phyloP scores from a whole-genome alignment of 1,140 invertebrate genomes.

The Pogonus chalceus region DNA sequence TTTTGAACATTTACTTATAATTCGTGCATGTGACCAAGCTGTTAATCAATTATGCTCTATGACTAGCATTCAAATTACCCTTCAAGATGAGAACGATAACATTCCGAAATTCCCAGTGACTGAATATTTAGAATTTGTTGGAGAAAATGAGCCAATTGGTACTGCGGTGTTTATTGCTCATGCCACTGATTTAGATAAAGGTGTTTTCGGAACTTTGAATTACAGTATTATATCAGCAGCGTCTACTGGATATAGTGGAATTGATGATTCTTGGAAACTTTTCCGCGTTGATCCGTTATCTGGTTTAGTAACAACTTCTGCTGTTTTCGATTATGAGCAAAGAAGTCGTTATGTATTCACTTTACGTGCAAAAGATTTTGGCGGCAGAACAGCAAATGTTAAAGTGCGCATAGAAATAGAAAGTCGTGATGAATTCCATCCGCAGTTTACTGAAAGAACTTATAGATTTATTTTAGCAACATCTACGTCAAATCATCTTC shows the following conservation, averaged over 20 bases:
- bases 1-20: constrained; percentile 57
- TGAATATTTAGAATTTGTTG: constrained; percentile 77
- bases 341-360: constrained; percentile 74
- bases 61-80: constrained; percentile 52
- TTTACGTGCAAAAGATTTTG: constrained; percentile 71
- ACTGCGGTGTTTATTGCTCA: constrained; percentile 77
- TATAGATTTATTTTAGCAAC: constrained; percentile 74
- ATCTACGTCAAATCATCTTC: constrained; percentile 47
- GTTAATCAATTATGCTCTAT: constrained; percentile 56
- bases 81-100: constrained; percentile 91
- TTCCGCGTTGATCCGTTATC: constrained; percentile 67
- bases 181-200: constrained; percentile 81
- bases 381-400: constrained; percentile 63
- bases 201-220: constrained; percentile 72
- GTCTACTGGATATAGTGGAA: constrained; percentile 48
- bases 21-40: constrained; percentile 61
- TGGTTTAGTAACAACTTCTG: constrained; percentile 66
- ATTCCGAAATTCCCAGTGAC: constrained; percentile 75
- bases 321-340: constrained; percentile 80
- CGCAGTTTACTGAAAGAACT: constrained; percentile 77
- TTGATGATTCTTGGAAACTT: constrained; percentile 68
- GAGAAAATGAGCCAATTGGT: constrained; percentile 81
- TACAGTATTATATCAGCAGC: constrained; percentile 67
- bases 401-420: constrained; percentile 79
- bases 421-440: constrained; percentile 85